Conservation (phyloP, 2,888 invertebrate genomes). For the Cartodere bifasciata region DNA sequence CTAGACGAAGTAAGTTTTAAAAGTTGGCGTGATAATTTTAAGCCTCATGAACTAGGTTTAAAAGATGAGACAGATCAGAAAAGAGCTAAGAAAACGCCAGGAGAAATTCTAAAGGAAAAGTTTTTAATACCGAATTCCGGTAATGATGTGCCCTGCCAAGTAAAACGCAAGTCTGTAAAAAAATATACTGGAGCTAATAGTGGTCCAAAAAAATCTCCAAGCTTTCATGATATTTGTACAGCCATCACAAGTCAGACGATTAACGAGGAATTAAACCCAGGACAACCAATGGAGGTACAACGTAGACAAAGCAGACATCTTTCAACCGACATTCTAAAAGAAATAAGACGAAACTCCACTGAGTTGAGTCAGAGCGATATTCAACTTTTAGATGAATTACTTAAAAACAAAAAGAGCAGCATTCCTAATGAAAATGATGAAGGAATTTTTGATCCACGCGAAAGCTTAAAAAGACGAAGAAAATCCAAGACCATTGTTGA, state of each 20-base stretch:
- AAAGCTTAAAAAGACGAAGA: conserved; percentile 10
- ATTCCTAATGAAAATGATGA: conserved; percentile 8
- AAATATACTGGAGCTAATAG: conserved; percentile 13
- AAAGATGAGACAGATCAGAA: conserved; percentile 28
- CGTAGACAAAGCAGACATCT: conserved; percentile 31
- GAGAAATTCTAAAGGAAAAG: conserved; percentile 64
- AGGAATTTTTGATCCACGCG: conserved; percentile 5
- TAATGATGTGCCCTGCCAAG: conserved; percentile 24
- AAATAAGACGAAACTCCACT: conserved; percentile 42
- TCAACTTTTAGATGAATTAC: conserved; percentile 8
- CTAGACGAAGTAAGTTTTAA: conserved; percentile 23
- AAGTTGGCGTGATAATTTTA: conserved; percentile 50
- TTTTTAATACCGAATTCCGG: conserved; percentile 54
- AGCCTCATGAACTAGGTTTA: conserved; percentile 40
- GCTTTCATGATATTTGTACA: conserved; percentile 43
- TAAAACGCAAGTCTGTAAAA: conserved; percentile 13
- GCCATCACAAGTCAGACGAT: conserved; percentile 41
- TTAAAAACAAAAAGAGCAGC: conserved; percentile 8
- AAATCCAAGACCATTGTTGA: conserved; percentile 8
- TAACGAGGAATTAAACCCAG: conserved; percentile 41
- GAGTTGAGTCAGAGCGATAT: conserved; percentile 10
- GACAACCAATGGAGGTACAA: conserved; percentile 33
- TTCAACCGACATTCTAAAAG: conserved; percentile 27
- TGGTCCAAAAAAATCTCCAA: conserved; percentile 29
- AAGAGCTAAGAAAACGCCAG: conserved; percentile 40